These are phyloP conservation scores for Heliangelus exortis DNA, from an alignment of 2,797 vertebrate genomes.

Conservation along the genomic window DNA sequence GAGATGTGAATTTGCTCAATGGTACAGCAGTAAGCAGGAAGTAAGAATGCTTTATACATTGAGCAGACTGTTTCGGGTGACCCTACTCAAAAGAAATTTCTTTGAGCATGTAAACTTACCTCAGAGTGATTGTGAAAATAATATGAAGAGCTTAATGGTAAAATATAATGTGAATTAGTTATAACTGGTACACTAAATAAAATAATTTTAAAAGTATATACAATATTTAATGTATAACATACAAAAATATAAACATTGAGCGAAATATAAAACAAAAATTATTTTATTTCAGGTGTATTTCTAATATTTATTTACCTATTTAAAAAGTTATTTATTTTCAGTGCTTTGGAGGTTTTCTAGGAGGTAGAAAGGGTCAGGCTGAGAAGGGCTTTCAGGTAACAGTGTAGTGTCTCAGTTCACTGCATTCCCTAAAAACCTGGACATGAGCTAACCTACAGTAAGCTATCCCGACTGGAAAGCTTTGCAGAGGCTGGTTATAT, in stretches of 20 bases:
- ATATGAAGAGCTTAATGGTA: background rate
- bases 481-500: background rate
- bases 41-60: background rate
- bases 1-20: background rate
- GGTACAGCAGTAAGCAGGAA: background rate
- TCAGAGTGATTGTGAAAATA: background rate
- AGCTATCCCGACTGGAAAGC: background rate
- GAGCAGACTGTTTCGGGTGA: background rate
- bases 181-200: background rate
- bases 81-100: background rate
- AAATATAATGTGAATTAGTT: background rate
- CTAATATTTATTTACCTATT: no score
- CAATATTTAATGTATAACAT: background rate
- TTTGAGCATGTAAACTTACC: background rate
- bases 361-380: background rate
- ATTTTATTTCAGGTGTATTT: background rate
- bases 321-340: no score
- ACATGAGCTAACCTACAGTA: background rate
- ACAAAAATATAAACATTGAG: background rate
- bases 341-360: background rate
- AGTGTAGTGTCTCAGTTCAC: background rate
- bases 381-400: background rate
- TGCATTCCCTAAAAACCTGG: background rate
- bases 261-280: background rate
- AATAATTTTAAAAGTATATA: background rate